Evolutionary conservation across 2,113 vertebrate species (phyloP).

Genomic region (Charadrius vociferus): DNA sequence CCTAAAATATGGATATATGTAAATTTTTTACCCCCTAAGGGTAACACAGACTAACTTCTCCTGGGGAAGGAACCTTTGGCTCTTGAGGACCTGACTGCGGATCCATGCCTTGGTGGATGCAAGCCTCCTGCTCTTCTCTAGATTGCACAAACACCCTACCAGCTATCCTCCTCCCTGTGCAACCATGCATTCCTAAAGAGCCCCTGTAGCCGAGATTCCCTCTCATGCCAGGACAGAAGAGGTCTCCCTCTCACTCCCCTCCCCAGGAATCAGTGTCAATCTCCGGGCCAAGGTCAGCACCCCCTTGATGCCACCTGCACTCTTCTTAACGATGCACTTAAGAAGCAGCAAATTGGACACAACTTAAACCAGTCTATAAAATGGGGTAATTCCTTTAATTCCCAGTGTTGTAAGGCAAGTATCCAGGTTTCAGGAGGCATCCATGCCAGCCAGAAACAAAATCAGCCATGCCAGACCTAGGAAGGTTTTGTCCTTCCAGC

Average conservation of each 20-base stretch:
- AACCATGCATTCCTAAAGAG: not conserved
- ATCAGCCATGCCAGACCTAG: not conserved
- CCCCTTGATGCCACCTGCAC: not conserved
- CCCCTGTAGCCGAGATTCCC: not conserved
- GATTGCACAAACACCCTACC: not conserved
- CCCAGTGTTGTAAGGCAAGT: not conserved
- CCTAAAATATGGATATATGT: not conserved
- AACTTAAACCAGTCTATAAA: not conserved
- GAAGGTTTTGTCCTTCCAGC: not conserved
- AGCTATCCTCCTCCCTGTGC: not conserved
- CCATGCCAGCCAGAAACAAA: not conserved
- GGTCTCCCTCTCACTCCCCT: not conserved
- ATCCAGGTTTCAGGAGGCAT: not conserved
- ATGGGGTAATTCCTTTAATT: fast-evolving
- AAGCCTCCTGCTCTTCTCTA: not conserved
- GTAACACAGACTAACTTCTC: not conserved
- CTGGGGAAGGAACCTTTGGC: not conserved
- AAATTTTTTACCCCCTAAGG: not conserved
- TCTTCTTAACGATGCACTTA: not conserved
- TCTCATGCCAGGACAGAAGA: not conserved
- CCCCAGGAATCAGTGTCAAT: too few relatives aligned
- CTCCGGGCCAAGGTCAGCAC: not conserved
- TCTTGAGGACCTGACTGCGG: not conserved
- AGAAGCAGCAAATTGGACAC: not conserved
- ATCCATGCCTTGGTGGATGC: too few relatives aligned